Base-by-base conservation (phyloP, 1,140 invertebrate species). In the Monochamus saltuarius region DNA sequence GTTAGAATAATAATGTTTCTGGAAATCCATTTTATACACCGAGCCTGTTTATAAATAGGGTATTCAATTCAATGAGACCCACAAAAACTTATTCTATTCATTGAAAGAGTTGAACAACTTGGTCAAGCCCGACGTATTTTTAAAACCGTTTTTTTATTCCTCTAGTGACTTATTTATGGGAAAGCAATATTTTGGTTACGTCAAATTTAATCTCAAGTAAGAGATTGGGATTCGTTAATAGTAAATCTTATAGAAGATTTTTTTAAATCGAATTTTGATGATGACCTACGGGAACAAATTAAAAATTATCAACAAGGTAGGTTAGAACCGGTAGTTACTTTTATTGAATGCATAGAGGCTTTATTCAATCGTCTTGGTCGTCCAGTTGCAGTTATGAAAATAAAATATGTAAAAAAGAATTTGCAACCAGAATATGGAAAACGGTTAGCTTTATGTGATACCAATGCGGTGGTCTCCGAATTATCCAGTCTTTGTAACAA, bases 401-500 rank as follows among this genome's bases (percentile, higher is more conserved):
- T 91, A 95, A 47, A 0, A 98, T 87, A 53, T 9, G 13, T 38
- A 7, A 53, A 53, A 37, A 37, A 17, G 16, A 22, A 36, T 53
- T 53, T 14, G n/a, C 14, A 38, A 38, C 1, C n/a, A 1, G 50
- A 53, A 8, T 38, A 38, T 38, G 11, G 50, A 38, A 53, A 17
- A 37, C 7, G 1, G 45, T 89, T 91, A 77, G 46, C 46, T 9
- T 22, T 49, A 98, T 95, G 75, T 97, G 98, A 70, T 97, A 94
- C 77, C 95, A 98, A 74, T 95, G 93, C 83, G n/a, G n/a, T n/a
- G 95, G 91, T 79, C 94, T 85, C 56, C 88, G 87, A 66, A 89
- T 87, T 69, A 94, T 85, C 69, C 94, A 94, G 67, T 94, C 96
- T 11, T 7, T 49, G 46, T 29, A 49, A 49, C 4, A 49, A 0